phyloP scores from a whole-genome alignment of 2,888 invertebrate genomes.

The Drosophila hamatofila region DNA sequence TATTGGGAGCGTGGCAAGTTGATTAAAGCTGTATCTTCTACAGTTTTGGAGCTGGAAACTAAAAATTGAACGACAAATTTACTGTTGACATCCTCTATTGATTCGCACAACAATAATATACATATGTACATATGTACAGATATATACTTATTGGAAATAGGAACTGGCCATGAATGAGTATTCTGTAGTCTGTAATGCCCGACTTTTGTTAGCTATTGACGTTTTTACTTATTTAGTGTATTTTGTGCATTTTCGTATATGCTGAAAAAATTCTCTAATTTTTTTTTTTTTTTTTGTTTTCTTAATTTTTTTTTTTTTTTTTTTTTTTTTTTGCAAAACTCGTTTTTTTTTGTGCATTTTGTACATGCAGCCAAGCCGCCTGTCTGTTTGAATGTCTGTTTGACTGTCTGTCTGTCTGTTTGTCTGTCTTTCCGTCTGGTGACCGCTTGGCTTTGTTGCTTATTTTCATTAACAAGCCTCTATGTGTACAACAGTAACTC shows the following conservation, averaged over 20 bases:
- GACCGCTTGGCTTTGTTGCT: constrained; percentile 76
- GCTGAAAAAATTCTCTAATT: constrained; percentile 69
- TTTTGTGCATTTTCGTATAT: constrained; percentile 79
- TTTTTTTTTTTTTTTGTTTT: constrained; percentile 5
- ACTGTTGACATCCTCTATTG: too few species aligned
- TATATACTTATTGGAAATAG: too few species aligned
- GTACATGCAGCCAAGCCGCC: constrained; percentile 51
- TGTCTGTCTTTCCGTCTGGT: constrained; percentile 42
- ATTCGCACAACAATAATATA: too few species aligned
- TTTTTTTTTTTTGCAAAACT: constrained; percentile 47
- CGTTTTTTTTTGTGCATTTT: constrained; percentile 56
- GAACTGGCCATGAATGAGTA: too few species aligned
- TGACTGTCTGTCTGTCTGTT: constrained; percentile 12
- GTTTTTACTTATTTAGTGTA: constrained; percentile 78
- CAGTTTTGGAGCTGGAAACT: too few species aligned
- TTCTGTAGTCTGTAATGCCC: too few species aligned
- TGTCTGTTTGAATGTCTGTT: constrained; percentile 23
- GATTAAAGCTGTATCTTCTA: too few species aligned
- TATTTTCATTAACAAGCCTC: constrained; percentile 80
- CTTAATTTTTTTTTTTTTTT: constrained; percentile 26
- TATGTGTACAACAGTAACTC: constrained; percentile 71
- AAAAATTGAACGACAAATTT: too few species aligned
- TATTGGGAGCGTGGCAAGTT: too few species aligned
- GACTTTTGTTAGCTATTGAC: constrained; percentile 72
- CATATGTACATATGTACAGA: too few species aligned